These are phyloP conservation scores for Andrena bicolor DNA, from an alignment of 2,888 invertebrate species.

Conservation along the genomic window DNA sequence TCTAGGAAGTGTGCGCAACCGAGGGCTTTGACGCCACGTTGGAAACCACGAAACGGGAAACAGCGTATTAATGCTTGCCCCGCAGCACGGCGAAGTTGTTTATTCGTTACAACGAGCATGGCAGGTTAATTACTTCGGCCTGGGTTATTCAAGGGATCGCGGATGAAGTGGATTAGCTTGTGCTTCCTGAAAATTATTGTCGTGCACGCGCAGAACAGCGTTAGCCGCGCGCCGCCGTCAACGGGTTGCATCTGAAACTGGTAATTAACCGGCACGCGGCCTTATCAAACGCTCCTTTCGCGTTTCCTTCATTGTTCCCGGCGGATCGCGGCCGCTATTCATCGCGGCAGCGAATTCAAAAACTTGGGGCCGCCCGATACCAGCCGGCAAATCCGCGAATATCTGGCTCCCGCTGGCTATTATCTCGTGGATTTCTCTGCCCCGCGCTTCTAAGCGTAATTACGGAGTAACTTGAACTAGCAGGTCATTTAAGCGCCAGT, in stretches of 20 bases:
- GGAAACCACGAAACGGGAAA: neutral
- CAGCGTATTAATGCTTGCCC: neutral
- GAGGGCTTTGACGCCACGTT: neutral
- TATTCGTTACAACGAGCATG: slow-evolving; percentile 36
- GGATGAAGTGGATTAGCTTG: slow-evolving; percentile 49
- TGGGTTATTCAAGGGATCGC: slow-evolving; percentile 28
- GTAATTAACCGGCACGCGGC: slow-evolving; percentile 48
- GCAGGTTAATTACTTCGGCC: slow-evolving; percentile 40
- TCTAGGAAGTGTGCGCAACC: no score
- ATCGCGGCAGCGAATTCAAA: slow-evolving; percentile 30
- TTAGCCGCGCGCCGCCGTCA: slow-evolving; percentile 11
- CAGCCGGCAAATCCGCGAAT: slow-evolving; percentile 24
- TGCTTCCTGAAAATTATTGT: slow-evolving; percentile 44
- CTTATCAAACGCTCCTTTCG: slow-evolving; percentile 49
- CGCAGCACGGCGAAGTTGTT: slow-evolving; percentile 28
- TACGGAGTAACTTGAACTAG: slow-evolving; percentile 26
- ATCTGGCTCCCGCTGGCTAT: slow-evolving; percentile 11
- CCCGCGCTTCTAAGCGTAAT: slow-evolving; percentile 25
- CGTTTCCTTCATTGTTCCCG: slow-evolving; percentile 45
- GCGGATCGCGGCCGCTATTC: slow-evolving; percentile 31
- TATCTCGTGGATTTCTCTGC: slow-evolving; percentile 14
- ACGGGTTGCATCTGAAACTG: slow-evolving; percentile 27
- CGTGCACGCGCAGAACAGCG: neutral
- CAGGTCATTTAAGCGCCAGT: slow-evolving; percentile 29
- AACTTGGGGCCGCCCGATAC: slow-evolving; percentile 13